Percentiles rank a stretch among this genome's conserved stretches.
Conservation (phyloP, 2,113 vertebrate species). For the Ancistrus triradiatus region DNA sequence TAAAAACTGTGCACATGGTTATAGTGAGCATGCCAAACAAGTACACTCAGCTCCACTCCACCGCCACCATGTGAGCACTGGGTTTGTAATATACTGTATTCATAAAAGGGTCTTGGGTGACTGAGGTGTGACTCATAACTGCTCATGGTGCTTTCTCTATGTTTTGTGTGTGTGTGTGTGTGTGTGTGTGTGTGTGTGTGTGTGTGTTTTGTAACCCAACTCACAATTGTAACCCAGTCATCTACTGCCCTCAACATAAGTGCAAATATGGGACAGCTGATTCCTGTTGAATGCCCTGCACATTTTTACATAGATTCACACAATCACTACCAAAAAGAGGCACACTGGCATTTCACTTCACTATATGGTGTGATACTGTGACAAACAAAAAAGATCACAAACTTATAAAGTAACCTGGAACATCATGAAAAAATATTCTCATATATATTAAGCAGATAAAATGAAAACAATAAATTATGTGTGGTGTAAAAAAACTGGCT, state of each 20-base stretch:
- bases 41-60: constrained; percentile 8
- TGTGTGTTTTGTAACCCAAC: constrained; percentile 11
- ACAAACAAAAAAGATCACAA: neutral
- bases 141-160: constrained; percentile 6
- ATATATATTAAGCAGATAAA: neutral
- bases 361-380: no score
- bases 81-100: constrained; percentile 37
- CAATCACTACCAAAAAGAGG: neutral
- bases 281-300: no score
- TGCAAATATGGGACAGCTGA: no score
- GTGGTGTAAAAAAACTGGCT: neutral
- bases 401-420: neutral
- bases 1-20: neutral
- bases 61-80: constrained; percentile 24
- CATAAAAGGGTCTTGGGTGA: constrained; percentile 41
- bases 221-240: no score
- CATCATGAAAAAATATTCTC: neutral
- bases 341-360: neutral
- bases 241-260: no score
- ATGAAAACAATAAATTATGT: neutral
- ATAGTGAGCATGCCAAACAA: neutral
- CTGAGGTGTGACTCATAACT: constrained; percentile 23
- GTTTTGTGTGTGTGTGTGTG: constrained; percentile 1
- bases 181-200: constrained; percentile 49
- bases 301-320: neutral